Conservation (phyloP, 2,113 vertebrate genomes). For the Silurus glanis region DNA sequence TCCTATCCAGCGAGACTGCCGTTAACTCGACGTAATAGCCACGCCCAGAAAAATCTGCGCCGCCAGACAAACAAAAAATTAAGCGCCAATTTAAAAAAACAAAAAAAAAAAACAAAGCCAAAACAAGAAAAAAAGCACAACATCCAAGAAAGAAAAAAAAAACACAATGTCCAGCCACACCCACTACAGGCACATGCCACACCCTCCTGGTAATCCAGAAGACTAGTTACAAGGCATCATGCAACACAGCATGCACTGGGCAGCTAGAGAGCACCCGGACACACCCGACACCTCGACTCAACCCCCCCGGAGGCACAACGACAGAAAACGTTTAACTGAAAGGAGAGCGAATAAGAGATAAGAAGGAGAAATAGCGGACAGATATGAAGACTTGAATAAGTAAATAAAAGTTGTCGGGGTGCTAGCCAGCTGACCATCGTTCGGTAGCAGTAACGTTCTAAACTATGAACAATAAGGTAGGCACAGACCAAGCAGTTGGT, state of each 20-base stretch:
- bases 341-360: neutral
- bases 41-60: neutral
- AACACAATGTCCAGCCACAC: constrained; percentile 62
- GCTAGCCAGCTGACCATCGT: constrained; percentile 72
- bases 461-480: constrained; percentile 99
- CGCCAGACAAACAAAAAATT: constrained; percentile 31
- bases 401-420: constrained; percentile 69
- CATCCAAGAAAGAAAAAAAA: constrained; percentile 62
- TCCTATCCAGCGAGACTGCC: neutral
- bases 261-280: constrained; percentile 82
- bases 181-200: constrained; percentile 79
- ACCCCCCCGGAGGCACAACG: neutral
- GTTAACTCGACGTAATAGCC: too few species aligned
- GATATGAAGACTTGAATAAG: neutral
- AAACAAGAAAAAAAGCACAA: constrained; percentile 56
- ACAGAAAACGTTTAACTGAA: neutral
- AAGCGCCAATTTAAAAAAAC: constrained; percentile 49
- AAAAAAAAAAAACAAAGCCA: constrained; percentile 46
- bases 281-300: constrained; percentile 45
- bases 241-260: constrained; percentile 94
- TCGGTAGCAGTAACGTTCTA: constrained; percentile 83
- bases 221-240: constrained; percentile 86
- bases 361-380: neutral
- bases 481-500: constrained; percentile 99
- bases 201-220: constrained; percentile 79